Base-by-base conservation (phyloP, 1,140 invertebrate genomes). In the Euglossa dilemma region DNA sequence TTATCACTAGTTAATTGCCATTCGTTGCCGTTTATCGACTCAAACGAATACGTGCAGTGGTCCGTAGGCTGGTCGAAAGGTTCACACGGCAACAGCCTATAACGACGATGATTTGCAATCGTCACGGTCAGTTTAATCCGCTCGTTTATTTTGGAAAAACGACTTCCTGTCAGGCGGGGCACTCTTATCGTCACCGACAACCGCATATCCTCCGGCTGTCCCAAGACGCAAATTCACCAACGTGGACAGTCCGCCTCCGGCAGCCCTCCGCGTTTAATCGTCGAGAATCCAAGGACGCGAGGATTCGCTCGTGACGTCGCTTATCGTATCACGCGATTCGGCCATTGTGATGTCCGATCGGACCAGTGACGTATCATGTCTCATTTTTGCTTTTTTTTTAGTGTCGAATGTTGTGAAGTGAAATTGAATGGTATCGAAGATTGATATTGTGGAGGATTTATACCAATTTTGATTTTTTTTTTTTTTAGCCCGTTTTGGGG, bases 131-230 rank as follows among this genome's bases (percentile, higher is more conserved):
- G 57, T 75, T 80, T 61, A 67, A 77, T 80, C 54, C 36, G 36
- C 45, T 78, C 45, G 67, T 78, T 81, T 57, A 71, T 81, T 87
- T 87, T 16, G 47, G 54, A 71, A 71, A 73, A 64, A 70, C 75
- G 25, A 79, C 28, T 83, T 87, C 66, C 83, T 80, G 74, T 16
- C 8, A 56, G 70, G 87, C 63, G 72, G 54, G 84, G 54, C 71
- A 47, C 52, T 85, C 45, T 87, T 85, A 85, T 85, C 81, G 70
- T 75, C 63, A 81, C 76, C 78, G 83, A 50, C 85, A 59, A 82
- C 87, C 87, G 83, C 87, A 72, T 70, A 87, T 87, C 85, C 77
- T 87, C 67, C 50, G 76, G 12, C 64, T 70, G 71, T 88, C 70
- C 50, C 69, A 57, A 57, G 63, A 84, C 74, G 47, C 28, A 52